These are phyloP conservation scores for Eumaeus atala DNA, from an alignment of 1,140 invertebrate species.

Conservation along the genomic window DNA sequence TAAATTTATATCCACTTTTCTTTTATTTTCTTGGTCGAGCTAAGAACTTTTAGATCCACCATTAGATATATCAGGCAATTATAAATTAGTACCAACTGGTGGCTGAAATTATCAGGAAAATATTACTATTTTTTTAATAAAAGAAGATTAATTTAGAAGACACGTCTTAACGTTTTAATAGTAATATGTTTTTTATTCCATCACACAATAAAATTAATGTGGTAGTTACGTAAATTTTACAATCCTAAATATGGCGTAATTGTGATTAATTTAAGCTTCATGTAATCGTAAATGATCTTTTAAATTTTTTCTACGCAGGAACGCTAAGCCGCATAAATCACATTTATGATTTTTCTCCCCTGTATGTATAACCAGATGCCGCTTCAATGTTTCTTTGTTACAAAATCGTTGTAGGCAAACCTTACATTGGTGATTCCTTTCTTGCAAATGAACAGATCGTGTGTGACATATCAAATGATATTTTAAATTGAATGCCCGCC, in stretches of 20 bases:
- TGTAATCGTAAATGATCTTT: constrained; percentile 57
- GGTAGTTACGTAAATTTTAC: no score
- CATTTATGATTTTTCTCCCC: constrained; percentile 84
- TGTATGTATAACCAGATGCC: constrained; percentile 77
- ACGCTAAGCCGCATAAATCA: constrained; percentile 79
- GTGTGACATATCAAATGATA: constrained; percentile 64
- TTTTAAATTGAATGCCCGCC: constrained; percentile 54
- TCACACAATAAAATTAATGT: neutral
- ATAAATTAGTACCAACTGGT: no score
- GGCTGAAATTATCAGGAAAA: no score
- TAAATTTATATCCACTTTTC: no score
- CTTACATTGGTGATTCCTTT: constrained; percentile 62
- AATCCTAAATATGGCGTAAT: neutral
- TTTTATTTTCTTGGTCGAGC: no score
- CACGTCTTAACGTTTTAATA: neutral
- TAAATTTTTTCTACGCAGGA: constrained; percentile 64
- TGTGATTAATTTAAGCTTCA: constrained; percentile 25
- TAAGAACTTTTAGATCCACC: no score
- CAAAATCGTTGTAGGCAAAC: constrained; percentile 68
- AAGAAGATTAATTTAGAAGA: neutral
- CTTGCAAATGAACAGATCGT: constrained; percentile 57
- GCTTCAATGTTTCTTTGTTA: constrained; percentile 61
- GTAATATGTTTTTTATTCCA: neutral
- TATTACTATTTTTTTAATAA: no score
- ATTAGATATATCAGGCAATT: no score